Percentiles rank a stretch among this genome's conserved stretches.
Conservation (phyloP, 2,797 vertebrate genomes). For the Champsocephalus gunnari region DNA sequence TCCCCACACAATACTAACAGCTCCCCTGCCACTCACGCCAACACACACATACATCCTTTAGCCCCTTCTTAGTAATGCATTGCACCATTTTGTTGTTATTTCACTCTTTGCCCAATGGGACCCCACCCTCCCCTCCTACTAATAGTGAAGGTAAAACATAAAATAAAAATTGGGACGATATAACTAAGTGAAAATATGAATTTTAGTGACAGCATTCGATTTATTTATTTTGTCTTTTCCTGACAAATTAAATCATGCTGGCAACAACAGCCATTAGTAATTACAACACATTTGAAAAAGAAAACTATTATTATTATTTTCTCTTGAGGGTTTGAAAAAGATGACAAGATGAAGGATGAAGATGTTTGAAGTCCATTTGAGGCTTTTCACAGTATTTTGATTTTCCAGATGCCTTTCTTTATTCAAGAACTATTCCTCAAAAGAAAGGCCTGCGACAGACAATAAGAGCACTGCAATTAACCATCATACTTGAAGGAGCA, state of each 20-base stretch:
- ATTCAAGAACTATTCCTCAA: conserved; percentile 80
- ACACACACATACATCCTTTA: conserved; percentile 74
- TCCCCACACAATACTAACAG: conserved; percentile 73
- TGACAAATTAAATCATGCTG: conserved; percentile 6
- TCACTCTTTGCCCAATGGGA: conserved; percentile 39
- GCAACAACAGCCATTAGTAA: conserved; percentile 29
- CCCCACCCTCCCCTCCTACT: background rate
- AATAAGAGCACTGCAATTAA: conserved; percentile 81
- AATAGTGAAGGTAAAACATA: conserved; percentile 46
- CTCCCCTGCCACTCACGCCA: conserved; percentile 66
- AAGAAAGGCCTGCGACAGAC: conserved; percentile 69
- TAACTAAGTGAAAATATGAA: conserved; percentile 29
- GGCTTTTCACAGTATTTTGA: conserved; percentile 74
- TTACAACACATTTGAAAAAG: conserved; percentile 17
- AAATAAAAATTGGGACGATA: conserved; percentile 1
- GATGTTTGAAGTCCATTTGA: conserved; percentile 73
- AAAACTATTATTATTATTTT: conserved; percentile 33
- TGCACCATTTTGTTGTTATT: conserved; percentile 62
- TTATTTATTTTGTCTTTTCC: conserved; percentile 5
- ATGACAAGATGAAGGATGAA: conserved; percentile 71
- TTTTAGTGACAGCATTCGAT: conserved; percentile 20
- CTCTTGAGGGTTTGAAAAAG: conserved; percentile 43
- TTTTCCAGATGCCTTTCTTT: conserved; percentile 74
- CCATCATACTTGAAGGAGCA: conserved; percentile 80
- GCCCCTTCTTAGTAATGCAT: conserved; percentile 48